Evolutionary conservation across 2,797 vertebrate species (phyloP).

Genomic region (Sternarchorhynchus goeldii): DNA sequence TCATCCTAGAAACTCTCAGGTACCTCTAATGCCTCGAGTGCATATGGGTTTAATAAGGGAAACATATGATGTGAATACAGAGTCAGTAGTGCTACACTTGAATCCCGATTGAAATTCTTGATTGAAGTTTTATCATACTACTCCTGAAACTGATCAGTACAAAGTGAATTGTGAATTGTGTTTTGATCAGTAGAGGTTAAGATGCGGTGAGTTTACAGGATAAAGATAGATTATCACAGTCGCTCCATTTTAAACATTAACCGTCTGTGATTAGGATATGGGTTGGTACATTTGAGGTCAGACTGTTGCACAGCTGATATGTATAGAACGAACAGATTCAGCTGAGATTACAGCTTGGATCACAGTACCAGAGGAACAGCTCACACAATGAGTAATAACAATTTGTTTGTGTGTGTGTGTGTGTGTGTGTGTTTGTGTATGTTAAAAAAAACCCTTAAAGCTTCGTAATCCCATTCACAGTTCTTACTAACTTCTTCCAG

Average conservation of each 20-base stretch:
- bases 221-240: too few relatives aligned
- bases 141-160: background rate
- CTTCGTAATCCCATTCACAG: too few relatives aligned
- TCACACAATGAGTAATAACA: too few relatives aligned
- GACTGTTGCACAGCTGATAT: too few relatives aligned
- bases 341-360: too few relatives aligned
- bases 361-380: too few relatives aligned
- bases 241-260: too few relatives aligned
- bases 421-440: slow-evolving; percentile 10
- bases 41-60: slow-evolving; percentile 20
- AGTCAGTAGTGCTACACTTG: background rate
- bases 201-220: too few relatives aligned
- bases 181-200: background rate
- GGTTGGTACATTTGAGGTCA: too few relatives aligned
- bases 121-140: background rate
- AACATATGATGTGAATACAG: slow-evolving; percentile 10
- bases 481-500: background rate
- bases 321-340: too few relatives aligned
- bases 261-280: too few relatives aligned
- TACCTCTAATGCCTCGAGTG: background rate
- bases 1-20: background rate
- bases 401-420: slow-evolving; percentile 25
- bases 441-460: too few relatives aligned
- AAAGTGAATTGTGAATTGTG: background rate
- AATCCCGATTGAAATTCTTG: slow-evolving; percentile 17